Evolutionary conservation across 2,113 vertebrate genomes (phyloP), one percentile per base, ranked within the genome.

Genomic region (Siniperca knerii): DNA sequence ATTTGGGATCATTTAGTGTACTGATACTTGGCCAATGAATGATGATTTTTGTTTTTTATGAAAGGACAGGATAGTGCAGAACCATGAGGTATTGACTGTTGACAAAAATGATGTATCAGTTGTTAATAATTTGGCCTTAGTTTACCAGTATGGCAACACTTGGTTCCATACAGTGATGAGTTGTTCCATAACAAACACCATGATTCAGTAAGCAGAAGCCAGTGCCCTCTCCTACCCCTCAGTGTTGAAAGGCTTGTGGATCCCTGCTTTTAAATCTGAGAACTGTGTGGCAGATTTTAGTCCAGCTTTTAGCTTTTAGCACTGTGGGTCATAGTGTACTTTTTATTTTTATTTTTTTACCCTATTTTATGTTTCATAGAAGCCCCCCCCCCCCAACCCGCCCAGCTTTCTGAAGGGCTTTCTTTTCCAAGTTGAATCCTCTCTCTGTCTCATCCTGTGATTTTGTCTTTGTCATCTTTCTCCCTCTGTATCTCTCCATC

Each of bases 371-470:
- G 69, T n/a, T 75, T 80, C 35, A 83, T 18, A 11, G n/a, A 61
- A 71, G 46, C 40, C 7, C 20, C 1, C n/a, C 1, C 25, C 25
- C 25, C 25, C 25, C 25, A 25, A 1, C 6, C 13, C n/a, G 29
- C n/a, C 4, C 8, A 69, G 37, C 48, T 77, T 74, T 72, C 50
- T 54, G 37, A 77, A 71, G 25, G 40, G 66, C 66, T 86, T 84
- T 79, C 20, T 76, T 81, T 72, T 72, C 58, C 55, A 72, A 33
- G 61, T 40, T 35, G 58, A 80, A 84, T 69, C 48, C 1, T 82
- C 16, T 35, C 18, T 86, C 29, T 37, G 25, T 44, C 21, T 57
- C 64, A 70, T 70, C 35, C 40, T 18, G 1, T 44, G 6, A 40
- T 42, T 88, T 44, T 66, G 1, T 71, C 8, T 70, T 54, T 55